Percentiles rank a stretch among this genome's conserved stretches.
phyloP scores from a whole-genome alignment of 2,113 vertebrate genomes.

The Nicator chloris region DNA sequence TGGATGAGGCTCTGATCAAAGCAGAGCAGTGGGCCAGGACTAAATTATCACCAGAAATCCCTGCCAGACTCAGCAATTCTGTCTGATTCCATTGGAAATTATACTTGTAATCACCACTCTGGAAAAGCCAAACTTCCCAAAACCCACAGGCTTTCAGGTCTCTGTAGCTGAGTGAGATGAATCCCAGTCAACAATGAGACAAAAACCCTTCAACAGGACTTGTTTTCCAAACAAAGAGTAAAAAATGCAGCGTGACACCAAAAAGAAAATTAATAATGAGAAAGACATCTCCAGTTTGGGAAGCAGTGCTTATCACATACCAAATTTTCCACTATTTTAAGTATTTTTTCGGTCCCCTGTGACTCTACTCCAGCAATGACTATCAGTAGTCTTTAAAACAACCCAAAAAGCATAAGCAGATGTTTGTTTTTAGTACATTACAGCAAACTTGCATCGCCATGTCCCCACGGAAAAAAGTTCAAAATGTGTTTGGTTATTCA shows the following conservation, averaged over 20 bases:
- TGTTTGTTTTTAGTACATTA: background rate
- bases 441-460: background rate
- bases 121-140: background rate
- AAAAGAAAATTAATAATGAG: background rate
- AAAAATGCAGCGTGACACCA: rapidly evolving
- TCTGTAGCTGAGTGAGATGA: background rate
- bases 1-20: background rate
- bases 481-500: background rate
- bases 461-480: background rate
- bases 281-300: background rate
- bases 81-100: background rate
- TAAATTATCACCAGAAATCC: background rate
- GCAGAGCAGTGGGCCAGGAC: too few relatives aligned
- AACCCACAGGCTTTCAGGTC: background rate
- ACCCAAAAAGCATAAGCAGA: background rate
- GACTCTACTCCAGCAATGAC: background rate
- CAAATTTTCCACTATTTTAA: background rate
- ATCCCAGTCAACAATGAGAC: rapidly evolving
- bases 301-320: background rate
- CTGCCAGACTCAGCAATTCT: background rate
- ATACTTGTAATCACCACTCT: background rate
- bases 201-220: background rate
- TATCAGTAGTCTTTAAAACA: background rate
- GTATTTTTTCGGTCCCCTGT: rapidly evolving
- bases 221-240: background rate